Percentiles rank a stretch among this genome's conserved stretches.
These are phyloP conservation scores for Xylota sylvarum DNA, from an alignment of 2,888 invertebrate species.

Conservation along the genomic window DNA sequence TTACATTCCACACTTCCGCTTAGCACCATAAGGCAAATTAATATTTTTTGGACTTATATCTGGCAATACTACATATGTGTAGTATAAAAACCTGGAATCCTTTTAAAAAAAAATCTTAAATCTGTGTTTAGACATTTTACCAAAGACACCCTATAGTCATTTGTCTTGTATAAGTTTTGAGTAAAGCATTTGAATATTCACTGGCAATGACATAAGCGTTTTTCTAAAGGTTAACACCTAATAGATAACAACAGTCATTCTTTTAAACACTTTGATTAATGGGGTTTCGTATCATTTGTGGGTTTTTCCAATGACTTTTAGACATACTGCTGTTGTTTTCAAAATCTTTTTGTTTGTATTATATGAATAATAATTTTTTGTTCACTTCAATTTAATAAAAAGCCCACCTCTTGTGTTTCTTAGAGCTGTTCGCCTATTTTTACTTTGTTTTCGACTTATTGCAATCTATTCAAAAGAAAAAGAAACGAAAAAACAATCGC, in stretches of 20 bases:
- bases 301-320: not conserved
- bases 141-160: not conserved
- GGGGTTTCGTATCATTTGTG: not conserved
- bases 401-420: conserved; percentile 22
- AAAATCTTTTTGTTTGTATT: not conserved
- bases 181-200: not conserved
- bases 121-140: too few relatives aligned
- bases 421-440: not conserved
- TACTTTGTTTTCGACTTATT: conserved; percentile 5
- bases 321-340: not conserved
- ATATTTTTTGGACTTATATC: too few relatives aligned
- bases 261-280: conserved; percentile 30
- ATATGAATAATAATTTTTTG: not conserved
- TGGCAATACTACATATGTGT: too few relatives aligned
- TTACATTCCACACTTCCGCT: too few relatives aligned
- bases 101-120: too few relatives aligned
- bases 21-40: too few relatives aligned
- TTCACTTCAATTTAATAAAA: not conserved
- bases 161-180: not conserved
- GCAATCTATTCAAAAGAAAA: conserved; percentile 1
- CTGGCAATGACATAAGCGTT: not conserved
- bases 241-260: not conserved
- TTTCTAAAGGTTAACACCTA: not conserved
- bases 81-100: too few relatives aligned
- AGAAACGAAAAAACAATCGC: not conserved